These are phyloP conservation scores for Axinella damicornis DNA, from an alignment of 37 sponge, comb jelly and placozoan genomes.

Conservation along the genomic window DNA sequence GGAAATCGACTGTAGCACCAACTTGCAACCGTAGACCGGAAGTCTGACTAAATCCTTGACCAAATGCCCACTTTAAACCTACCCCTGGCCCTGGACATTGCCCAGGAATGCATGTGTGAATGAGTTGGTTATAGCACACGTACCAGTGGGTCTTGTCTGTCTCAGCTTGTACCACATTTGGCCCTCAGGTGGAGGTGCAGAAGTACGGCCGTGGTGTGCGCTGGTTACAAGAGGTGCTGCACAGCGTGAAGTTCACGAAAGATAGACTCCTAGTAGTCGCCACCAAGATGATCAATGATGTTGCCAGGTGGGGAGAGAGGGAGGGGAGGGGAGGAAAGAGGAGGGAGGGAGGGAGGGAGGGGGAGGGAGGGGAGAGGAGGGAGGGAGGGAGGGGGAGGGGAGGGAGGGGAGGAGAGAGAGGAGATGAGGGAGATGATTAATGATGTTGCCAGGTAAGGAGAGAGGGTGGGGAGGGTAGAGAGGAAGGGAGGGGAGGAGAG, in stretches of 20 bases:
- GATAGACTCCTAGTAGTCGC: constrained; percentile 71
- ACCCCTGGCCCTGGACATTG: too few relatives aligned
- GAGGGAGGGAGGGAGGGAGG: background rate
- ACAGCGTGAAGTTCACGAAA: constrained; percentile 58
- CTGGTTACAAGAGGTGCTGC: constrained; percentile 75
- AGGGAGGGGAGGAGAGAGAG: background rate
- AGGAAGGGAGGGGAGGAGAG: background rate
- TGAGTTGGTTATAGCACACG: too few relatives aligned
- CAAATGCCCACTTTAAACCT: too few relatives aligned
- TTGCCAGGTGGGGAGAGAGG: constrained; percentile 19
- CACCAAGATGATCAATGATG: constrained; percentile 83
- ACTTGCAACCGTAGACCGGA: too few relatives aligned
- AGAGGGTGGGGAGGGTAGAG: too few relatives aligned
- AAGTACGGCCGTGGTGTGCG: constrained; percentile 80
- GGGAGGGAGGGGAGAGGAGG: background rate
- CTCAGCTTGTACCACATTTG: constrained; percentile 3
- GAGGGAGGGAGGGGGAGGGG: background rate
- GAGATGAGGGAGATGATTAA: background rate
- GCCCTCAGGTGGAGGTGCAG: constrained; percentile 68
- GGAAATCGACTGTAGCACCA: too few relatives aligned
- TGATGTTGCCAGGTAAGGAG: background rate
- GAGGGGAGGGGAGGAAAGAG: background rate
- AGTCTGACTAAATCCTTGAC: too few relatives aligned
- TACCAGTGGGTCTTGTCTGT: background rate
- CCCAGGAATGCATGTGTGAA: too few relatives aligned